Percentiles rank a stretch among this genome's conserved stretches.
phyloP scores from a whole-genome alignment of 2,888 invertebrate species.

The Calameuta filiformis region DNA sequence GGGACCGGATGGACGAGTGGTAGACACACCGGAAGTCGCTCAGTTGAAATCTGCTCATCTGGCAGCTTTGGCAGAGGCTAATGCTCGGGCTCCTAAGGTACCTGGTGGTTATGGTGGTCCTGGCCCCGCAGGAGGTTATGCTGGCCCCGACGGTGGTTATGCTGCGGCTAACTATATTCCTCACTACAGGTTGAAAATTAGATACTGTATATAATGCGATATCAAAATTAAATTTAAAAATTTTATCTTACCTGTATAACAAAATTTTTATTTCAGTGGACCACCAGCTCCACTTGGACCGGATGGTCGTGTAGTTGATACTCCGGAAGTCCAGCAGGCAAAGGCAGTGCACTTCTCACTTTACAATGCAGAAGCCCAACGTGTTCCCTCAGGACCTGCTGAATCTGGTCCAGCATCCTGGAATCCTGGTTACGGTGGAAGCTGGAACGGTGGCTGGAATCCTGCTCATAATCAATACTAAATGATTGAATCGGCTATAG shows the following conservation, averaged over 20 bases:
- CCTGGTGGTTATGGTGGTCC: slow-evolving; percentile 20
- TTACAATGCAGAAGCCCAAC: slow-evolving; percentile 54
- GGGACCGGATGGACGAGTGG: slow-evolving; percentile 57
- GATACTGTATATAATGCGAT: too few species aligned
- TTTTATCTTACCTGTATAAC: too few species aligned
- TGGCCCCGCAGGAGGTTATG: slow-evolving; percentile 39
- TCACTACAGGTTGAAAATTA: slow-evolving; percentile 41
- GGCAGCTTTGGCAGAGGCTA: slow-evolving; percentile 57
- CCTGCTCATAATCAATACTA: slow-evolving; percentile 30
- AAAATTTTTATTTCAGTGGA: slow-evolving; percentile 43
- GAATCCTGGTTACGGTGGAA: slow-evolving; percentile 38
- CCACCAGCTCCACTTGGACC: slow-evolving; percentile 62
- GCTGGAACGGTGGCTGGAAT: slow-evolving; percentile 39
- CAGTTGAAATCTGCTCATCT: slow-evolving; percentile 58
- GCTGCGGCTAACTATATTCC: slow-evolving; percentile 41
- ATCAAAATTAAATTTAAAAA: too few species aligned
- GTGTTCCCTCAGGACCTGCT: slow-evolving; percentile 38
- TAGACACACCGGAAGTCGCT: slow-evolving; percentile 62
- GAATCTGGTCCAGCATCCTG: slow-evolving; percentile 40
- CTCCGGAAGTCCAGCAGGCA: slow-evolving; percentile 63
- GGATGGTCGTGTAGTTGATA: slow-evolving; percentile 62
- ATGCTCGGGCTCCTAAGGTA: slow-evolving; percentile 55
- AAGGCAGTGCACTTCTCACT: slow-evolving; percentile 62
- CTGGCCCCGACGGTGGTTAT: slow-evolving; percentile 36
- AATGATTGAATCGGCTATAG: slow-evolving; percentile 1